Conservation (phyloP, 2,888 invertebrate genomes). For the Ornithoptera alexandrae region DNA sequence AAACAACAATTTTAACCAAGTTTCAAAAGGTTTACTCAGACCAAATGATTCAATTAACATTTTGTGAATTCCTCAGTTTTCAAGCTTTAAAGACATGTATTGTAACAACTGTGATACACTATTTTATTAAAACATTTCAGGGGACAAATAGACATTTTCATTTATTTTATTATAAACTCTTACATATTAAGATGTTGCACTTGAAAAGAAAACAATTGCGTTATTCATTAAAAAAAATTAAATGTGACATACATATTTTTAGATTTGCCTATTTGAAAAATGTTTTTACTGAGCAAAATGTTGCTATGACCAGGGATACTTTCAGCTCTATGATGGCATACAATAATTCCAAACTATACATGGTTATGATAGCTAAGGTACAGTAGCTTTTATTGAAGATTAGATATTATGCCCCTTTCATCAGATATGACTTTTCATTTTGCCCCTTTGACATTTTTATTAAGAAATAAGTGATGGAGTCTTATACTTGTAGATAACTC, state of each 20-base stretch:
- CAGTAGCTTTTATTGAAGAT: slow-evolving; percentile 46
- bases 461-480: not conserved
- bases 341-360: slow-evolving; percentile 94
- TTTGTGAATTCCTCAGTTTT: no score
- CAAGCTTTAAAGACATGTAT: no score
- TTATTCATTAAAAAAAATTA: not conserved
- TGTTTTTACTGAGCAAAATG: slow-evolving; percentile 77
- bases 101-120: no score
- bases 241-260: slow-evolving; percentile 36
- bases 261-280: slow-evolving; percentile 72
- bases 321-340: slow-evolving; percentile 93
- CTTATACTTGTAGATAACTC: no score
- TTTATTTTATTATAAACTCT: not conserved
- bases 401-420: not conserved
- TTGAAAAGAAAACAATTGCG: not conserved
- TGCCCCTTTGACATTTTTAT: not conserved
- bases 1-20: no score
- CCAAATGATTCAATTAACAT: no score
- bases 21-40: no score
- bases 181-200: not conserved
- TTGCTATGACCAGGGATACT: slow-evolving; percentile 85
- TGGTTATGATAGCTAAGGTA: slow-evolving; percentile 90
- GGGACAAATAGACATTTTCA: not conserved
- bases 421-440: no score
- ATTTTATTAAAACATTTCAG: not conserved